Evolutionary conservation across 2,113 vertebrate genomes (phyloP), one percentile per base, ranked within the genome.

Genomic region (Megalops atlanticus): DNA sequence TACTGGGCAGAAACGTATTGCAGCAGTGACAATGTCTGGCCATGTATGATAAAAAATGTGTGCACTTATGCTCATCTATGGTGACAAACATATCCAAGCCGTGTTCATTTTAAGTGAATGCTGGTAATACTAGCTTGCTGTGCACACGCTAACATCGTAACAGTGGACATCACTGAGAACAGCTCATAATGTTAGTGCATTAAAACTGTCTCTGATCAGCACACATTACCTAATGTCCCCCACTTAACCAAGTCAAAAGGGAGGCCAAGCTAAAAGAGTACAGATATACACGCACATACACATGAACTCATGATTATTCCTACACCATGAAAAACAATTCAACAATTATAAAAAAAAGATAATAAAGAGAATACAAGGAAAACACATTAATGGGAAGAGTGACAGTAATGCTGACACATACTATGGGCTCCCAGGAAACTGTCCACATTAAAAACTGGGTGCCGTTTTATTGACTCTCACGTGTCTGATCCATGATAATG

Each of bases 141-240:
- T 39, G 38, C n/a, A 24, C 18, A 41, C n/a, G 54, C 6, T 76
- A 52, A 45, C 18, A 81, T 64, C 74, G 36, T 33, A 14, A 54
- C 45, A 39, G 41, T 36, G 38, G n/a, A 12, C 18, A 27, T 24
- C n/a, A 40, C 1, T 69, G 52, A 69, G 8, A 33, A 27, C 31
- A 80, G 47, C 49, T 74, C 64, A 80, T 33, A 54, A 58, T 76
- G 54, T 40, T 76, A 70, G 33, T 70, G 54, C 33, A 47, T 76
- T 76, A 40, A 36, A 16, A 72, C 12, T 36, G 41, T 16, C n/a
- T 11, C 24, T 45, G 31, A 49, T 80, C n/a, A 31, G n/a, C 31
- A 80, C 36, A 80, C 31, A 47, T 15, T 47, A 10, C 24, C 47
- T 21, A 68, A n/a, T 69, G 70, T 72, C 49, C 70, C 33, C 35